These are phyloP conservation scores for Lophotis ruficrista DNA, from an alignment of 2,113 vertebrate genomes.

Conservation along the genomic window DNA sequence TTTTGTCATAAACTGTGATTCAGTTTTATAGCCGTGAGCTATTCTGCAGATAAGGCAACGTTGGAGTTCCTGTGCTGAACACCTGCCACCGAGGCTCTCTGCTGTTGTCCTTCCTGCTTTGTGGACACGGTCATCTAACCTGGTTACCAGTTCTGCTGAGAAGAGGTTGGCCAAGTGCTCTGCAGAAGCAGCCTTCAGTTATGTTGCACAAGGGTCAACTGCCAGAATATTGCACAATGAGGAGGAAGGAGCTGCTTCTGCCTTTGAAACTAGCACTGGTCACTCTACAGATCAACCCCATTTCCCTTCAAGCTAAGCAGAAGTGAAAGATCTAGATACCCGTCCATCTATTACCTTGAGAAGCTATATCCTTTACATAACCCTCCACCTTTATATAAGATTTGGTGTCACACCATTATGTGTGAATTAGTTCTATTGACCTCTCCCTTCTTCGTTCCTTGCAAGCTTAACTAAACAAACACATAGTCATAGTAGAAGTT, in stretches of 20 bases:
- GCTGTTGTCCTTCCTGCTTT: neutral
- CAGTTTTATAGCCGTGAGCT: neutral
- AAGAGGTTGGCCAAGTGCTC: neutral
- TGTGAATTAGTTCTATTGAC: neutral
- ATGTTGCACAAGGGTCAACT: neutral
- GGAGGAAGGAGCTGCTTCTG: neutral
- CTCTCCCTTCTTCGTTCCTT: neutral
- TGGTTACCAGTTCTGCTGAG: neutral
- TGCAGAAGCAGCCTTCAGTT: neutral
- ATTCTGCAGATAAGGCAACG: neutral
- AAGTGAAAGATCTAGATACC: neutral
- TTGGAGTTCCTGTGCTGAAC: neutral
- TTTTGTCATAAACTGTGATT: neutral
- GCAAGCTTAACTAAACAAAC: slow-evolving; percentile 21
- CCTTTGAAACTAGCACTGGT: neutral
- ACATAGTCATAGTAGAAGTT: neutral
- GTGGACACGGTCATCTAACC: neutral
- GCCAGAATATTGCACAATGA: neutral
- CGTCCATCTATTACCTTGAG: neutral
- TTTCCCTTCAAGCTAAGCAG: neutral
- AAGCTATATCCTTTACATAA: neutral
- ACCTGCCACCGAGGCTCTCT: neutral
- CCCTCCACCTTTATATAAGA: neutral
- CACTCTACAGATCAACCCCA: neutral
- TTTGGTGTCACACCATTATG: neutral